Percentiles rank a stretch among this genome's conserved stretches.
These are phyloP conservation scores for Ariolimax columbianus DNA, from an alignment of 2,888 invertebrate species.

Conservation along the genomic window DNA sequence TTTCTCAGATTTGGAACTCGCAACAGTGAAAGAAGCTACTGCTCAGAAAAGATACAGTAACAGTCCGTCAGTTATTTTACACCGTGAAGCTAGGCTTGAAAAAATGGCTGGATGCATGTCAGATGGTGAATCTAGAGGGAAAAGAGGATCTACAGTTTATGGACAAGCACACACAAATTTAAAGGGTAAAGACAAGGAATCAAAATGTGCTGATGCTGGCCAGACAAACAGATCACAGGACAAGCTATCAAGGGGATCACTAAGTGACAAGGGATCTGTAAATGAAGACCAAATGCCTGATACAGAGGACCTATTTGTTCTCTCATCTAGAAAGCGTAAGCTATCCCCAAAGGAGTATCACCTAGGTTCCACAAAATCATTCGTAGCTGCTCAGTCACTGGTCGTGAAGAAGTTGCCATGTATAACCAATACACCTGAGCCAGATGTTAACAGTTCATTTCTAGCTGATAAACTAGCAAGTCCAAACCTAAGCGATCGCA, in stretches of 20 bases:
- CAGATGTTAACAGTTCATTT: not conserved
- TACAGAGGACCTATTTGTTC: not conserved
- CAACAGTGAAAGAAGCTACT: not conserved
- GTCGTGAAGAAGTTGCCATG: not conserved
- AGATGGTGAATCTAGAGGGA: not conserved
- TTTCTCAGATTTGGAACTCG: not conserved
- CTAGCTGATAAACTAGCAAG: not conserved
- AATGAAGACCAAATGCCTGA: not conserved
- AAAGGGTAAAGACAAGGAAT: not conserved
- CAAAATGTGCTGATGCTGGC: not conserved
- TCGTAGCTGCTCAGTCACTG: not conserved
- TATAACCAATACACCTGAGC: not conserved
- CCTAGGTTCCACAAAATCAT: not conserved
- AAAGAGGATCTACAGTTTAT: not conserved
- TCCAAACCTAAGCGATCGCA: too few relatives aligned
- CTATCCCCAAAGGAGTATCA: too few relatives aligned
- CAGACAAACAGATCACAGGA: not conserved
- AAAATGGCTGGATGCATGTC: slow-evolving; percentile 25
- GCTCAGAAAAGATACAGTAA: not conserved
- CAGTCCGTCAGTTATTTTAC: slow-evolving; percentile 22
- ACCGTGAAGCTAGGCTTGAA: slow-evolving; percentile 36
- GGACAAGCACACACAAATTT: not conserved
- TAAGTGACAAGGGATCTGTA: not conserved
- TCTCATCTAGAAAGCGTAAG: slow-evolving; percentile 5
- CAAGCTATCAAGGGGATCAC: not conserved